Evolutionary conservation across 2,888 invertebrate genomes (phyloP), one percentile per base, ranked within the genome.

Genomic region (Oscheius sp.): DNA sequence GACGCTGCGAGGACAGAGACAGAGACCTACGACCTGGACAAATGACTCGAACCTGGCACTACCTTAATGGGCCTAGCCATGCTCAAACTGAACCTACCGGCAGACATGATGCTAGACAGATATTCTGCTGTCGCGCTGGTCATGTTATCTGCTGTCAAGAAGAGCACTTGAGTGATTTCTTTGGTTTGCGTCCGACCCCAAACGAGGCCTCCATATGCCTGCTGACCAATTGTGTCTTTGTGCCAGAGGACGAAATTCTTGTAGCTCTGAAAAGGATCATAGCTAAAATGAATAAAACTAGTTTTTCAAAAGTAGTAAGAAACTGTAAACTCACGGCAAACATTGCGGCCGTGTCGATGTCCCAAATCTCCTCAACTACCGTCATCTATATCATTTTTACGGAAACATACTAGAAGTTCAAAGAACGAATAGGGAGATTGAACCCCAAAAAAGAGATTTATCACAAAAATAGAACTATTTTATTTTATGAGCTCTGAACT

Each of bases 291-390:
- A 37, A 9, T 5, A 63, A 63, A 53, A 68, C 42, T 42, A 5
- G 42, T 42, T 42, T 5, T 42, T 42, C 4, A 5, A 42, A 42
- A 42, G 42, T 42, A 50, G 50, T 11, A 50, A 9, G 10, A 50
- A 50, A 50, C 9, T 50, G 11, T 59, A 7, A 32, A 47, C 58
- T 71, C n/a, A 83, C 83, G 74, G 81, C 76, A 60, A 82, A 83
- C 77, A 83, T 75, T 2, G 79, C 70, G 55, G 76, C 75, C 42
- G 76, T 72, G 75, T 83, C 83, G 58, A 83, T 79, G 32, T 72
- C 73, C 81, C 82, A 83, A 33, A 81, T 62, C 65, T 82, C 79
- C 58, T 66, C 70, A 35, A 57, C 55, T 29, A 58, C 68, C 51
- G 63, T 63, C 68, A 66, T 74, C 29, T 66, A 10, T 2, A 37